Evolutionary conservation across 1,140 invertebrate species (phyloP).

Genomic region (Muscidifurax raptorellus): DNA sequence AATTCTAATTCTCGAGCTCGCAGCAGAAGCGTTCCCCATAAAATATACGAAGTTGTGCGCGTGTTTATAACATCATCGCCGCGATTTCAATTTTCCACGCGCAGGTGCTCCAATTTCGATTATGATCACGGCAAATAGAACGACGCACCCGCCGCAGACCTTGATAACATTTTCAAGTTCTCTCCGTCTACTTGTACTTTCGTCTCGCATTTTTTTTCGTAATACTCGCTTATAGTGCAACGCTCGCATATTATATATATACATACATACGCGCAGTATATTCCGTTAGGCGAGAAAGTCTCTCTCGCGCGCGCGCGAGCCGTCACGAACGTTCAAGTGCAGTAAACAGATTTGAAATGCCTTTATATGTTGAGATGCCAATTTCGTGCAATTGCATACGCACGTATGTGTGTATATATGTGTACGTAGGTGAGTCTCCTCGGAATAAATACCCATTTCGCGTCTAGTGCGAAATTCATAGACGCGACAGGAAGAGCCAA

Average conservation of each 20-base stretch:
- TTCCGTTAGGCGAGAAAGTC: conserved; percentile 47
- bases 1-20: no score
- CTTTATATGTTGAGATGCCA: conserved; percentile 40
- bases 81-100: not conserved
- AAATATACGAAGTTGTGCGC: no score
- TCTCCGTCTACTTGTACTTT: conserved; percentile 29
- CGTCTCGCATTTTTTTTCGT: not conserved
- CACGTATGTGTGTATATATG: no score
- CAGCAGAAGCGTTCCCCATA: no score
- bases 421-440: conserved; percentile 14
- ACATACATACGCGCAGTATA: not conserved
- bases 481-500: not conserved
- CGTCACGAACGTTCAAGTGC: conserved; percentile 37
- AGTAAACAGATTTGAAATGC: conserved; percentile 46
- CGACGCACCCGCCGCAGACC: not conserved
- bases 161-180: conserved; percentile 39
- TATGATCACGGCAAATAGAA: no score
- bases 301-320: not conserved
- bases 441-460: not conserved
- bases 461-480: not conserved
- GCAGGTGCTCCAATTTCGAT: not conserved
- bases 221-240: not conserved
- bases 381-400: conserved; percentile 30
- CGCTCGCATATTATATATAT: not conserved
- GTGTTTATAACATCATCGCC: no score